These are phyloP conservation scores for Pachyseris speciosa DNA, from an alignment of 64 coral and sea anemone genomes.

Conservation along the genomic window DNA sequence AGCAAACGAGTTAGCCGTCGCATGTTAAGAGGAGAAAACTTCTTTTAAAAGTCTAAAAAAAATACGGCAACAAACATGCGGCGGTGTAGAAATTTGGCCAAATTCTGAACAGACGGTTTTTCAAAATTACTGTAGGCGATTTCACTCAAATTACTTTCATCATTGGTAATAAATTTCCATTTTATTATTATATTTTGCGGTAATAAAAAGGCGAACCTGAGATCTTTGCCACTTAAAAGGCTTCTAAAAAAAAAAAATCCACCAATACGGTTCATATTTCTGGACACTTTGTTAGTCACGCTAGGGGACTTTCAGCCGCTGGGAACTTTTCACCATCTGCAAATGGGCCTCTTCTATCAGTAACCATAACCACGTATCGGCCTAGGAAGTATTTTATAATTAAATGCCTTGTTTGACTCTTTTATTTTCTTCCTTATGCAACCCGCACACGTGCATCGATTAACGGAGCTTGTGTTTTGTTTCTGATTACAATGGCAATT, in stretches of 20 bases:
- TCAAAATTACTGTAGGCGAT: not conserved
- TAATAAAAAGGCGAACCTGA: not conserved
- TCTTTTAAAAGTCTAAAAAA: not conserved
- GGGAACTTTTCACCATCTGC: not conserved
- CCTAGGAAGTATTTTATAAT: constrained; percentile 5
- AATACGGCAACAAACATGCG: too few species aligned
- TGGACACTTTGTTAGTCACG: not conserved
- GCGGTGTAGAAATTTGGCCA: too few species aligned
- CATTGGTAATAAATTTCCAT: not conserved
- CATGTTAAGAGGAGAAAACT: not conserved
- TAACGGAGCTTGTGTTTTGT: not conserved
- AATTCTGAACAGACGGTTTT: too few species aligned
- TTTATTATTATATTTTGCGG: not conserved
- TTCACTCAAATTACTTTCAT: not conserved
- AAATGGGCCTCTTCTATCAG: not conserved
- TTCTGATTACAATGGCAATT: not conserved
- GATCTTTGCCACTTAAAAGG: not conserved
- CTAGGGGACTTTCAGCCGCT: not conserved
- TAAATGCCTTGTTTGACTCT: not conserved
- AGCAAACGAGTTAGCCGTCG: not conserved
- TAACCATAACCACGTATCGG: not conserved
- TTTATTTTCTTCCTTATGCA: not conserved
- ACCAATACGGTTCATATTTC: too few species aligned
- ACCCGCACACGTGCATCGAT: not conserved
- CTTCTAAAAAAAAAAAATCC: too few species aligned